Evolutionary conservation across 35 echinoderm and acorn worm species (phyloP), one percentile per base, ranked within the genome.

Genomic region (Patiria miniata): DNA sequence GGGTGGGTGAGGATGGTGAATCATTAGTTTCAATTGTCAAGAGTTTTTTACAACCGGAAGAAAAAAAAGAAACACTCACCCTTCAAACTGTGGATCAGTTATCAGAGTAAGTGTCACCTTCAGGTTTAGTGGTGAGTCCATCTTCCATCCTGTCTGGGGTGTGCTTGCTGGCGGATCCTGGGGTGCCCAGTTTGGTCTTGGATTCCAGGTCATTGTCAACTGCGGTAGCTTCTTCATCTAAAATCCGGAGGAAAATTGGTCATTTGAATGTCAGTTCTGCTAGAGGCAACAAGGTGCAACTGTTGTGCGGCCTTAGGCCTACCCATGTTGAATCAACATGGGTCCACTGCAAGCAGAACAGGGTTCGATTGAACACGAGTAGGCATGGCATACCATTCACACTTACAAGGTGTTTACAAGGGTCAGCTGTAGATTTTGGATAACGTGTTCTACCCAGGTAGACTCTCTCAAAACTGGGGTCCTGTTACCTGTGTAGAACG

Each of bases 71-170:
- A 44, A 40, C 78, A 80, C 78, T 80, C 47, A 80, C 78, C 78
- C 47, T 37, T 50, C 38, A 36, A 44, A 52, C 38, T 44, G 78
- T 80, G 78, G 78, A n/a, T 80, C 78, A 80, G 78, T 80, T 52
- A 80, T 44, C 47, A 80, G 78, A 80, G 39, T 80, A 52, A 80
- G 47, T 80, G 78, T 80, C 78, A 80, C 78, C 78, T 80, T 80
- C 38, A 52, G 38, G 9, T 80, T 80, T 73, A 30, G 26, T 26
- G 65, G 15, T 18, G 65, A 32, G 10, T 73, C 65, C 65, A 28
- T 10, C 65, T 10, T 73, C 29, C 26, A 8, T 73, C 29, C 15
- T 73, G 7, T 73, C 65, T 1, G 65, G 65, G 65, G 65, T 73
- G 29, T 30, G 65, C 15, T 34, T 73, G 65, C 65, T 34, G 65